Evolutionary conservation across 1,140 invertebrate genomes (phyloP).

Genomic region (Papilio aristodemus): DNA sequence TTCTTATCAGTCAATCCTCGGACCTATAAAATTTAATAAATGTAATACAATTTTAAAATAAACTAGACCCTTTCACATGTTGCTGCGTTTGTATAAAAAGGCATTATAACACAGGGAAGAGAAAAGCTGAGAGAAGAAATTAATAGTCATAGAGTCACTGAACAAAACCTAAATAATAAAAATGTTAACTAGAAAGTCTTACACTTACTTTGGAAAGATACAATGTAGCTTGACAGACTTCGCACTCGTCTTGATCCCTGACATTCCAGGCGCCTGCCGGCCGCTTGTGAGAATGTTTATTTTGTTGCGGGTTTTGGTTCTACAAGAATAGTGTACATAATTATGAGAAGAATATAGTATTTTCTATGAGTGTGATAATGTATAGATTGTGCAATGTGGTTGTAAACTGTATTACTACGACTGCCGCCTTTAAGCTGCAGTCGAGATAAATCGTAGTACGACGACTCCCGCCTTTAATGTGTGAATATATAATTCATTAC

Average conservation of each 20-base stretch:
- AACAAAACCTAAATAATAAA: neutral
- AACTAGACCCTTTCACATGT: too few species aligned
- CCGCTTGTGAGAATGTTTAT: slow-evolving; percentile 24
- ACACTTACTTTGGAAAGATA: slow-evolving; percentile 50
- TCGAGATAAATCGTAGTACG: too few species aligned
- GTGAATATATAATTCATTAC: too few species aligned
- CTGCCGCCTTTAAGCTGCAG: too few species aligned
- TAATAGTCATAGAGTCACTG: too few species aligned
- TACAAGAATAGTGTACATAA: neutral
- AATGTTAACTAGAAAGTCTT: neutral
- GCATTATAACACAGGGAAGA: too few species aligned
- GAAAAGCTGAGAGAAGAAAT: too few species aligned
- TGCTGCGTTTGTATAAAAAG: too few species aligned
- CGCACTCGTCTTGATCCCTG: slow-evolving; percentile 50
- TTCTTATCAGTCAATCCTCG: slow-evolving; percentile 10
- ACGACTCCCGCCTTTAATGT: too few species aligned
- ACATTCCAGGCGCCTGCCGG: slow-evolving; percentile 42
- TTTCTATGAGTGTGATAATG: too few species aligned
- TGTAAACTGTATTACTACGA: too few species aligned
- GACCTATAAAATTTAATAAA: slow-evolving; percentile 2
- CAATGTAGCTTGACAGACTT: slow-evolving; percentile 48
- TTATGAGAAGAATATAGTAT: neutral
- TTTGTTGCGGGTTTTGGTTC: neutral
- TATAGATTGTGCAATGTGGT: too few species aligned
- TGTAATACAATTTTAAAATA: neutral